Conservation (phyloP, 2,888 invertebrate species). For the Aethes cnicana region DNA sequence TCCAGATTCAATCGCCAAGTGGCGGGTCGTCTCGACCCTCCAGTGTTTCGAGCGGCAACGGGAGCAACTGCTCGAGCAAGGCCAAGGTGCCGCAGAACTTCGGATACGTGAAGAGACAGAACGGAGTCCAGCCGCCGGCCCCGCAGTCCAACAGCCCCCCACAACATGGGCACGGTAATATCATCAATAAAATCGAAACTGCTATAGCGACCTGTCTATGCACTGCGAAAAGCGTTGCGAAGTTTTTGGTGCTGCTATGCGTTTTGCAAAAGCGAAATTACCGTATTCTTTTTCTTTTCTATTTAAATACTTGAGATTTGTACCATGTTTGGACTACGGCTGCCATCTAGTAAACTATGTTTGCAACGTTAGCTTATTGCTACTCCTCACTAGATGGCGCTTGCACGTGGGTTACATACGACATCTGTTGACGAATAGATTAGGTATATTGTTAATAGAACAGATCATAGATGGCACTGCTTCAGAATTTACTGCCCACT, state of each 20-base stretch:
- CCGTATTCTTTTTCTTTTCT: neutral
- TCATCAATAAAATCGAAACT: neutral
- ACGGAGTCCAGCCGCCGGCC: constrained; percentile 80
- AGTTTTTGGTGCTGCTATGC: neutral
- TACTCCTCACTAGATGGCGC: constrained; percentile 17
- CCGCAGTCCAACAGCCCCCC: constrained; percentile 64
- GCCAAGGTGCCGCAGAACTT: constrained; percentile 92
- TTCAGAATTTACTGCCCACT: neutral
- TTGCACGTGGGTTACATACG: neutral
- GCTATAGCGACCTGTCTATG: neutral
- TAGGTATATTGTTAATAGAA: neutral
- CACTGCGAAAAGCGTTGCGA: neutral
- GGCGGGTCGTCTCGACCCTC: constrained; percentile 73
- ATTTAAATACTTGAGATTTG: too few species aligned
- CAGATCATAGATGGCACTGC: constrained; percentile 14
- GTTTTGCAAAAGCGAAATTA: constrained; percentile 11
- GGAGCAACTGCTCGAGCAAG: constrained; percentile 80
- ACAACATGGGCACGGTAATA: constrained; percentile 52
- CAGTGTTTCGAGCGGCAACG: constrained; percentile 77
- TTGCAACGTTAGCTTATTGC: neutral
- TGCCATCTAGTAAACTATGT: constrained; percentile 5
- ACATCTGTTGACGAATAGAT: constrained; percentile 10
- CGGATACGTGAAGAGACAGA: constrained; percentile 91
- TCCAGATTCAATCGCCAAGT: constrained; percentile 78
- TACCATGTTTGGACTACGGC: too few species aligned